Evolutionary conservation across 1,140 invertebrate genomes (phyloP).

Genomic region (Zaprionus camerounensis): DNA sequence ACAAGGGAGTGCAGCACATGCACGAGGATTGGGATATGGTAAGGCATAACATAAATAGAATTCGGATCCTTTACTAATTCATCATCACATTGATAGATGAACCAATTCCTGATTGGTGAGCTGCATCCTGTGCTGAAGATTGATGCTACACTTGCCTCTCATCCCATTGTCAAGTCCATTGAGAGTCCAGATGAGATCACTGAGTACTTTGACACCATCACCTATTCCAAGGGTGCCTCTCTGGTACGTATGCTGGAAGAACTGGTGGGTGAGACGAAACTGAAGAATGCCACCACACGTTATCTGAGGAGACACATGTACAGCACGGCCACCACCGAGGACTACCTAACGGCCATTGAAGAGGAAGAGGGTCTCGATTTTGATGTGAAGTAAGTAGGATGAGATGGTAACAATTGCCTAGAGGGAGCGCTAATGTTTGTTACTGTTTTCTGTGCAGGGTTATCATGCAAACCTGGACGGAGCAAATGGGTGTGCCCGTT

Average conservation of each 20-base stretch:
- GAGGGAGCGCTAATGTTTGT: not conserved
- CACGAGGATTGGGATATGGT: constrained; percentile 94
- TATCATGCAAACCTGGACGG: constrained; percentile 97
- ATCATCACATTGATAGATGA: constrained; percentile 85
- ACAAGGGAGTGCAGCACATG: constrained; percentile 89
- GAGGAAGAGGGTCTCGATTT: constrained; percentile 78
- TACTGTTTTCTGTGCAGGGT: constrained; percentile 75
- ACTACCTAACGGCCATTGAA: constrained; percentile 90
- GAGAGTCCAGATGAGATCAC: constrained; percentile 95
- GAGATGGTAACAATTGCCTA: not conserved
- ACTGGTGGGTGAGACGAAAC: constrained; percentile 91
- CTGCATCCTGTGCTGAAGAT: constrained; percentile 90
- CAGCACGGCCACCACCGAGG: constrained; percentile 91
- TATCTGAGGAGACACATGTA: constrained; percentile 91
- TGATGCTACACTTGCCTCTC: constrained; percentile 93
- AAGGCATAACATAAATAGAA: constrained; percentile 44
- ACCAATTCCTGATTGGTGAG: constrained; percentile 90
- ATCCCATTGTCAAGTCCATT: constrained; percentile 94
- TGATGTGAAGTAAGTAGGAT: constrained; percentile 84
- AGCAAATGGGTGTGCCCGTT: constrained; percentile 96
- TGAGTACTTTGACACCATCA: constrained; percentile 96
- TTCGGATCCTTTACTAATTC: not conserved
- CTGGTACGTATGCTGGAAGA: constrained; percentile 95
- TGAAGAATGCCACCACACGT: constrained; percentile 89
- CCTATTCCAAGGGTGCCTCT: constrained; percentile 96